phyloP scores from a whole-genome alignment of 1,140 invertebrate species.

The Acromyrmex charruanus region DNA sequence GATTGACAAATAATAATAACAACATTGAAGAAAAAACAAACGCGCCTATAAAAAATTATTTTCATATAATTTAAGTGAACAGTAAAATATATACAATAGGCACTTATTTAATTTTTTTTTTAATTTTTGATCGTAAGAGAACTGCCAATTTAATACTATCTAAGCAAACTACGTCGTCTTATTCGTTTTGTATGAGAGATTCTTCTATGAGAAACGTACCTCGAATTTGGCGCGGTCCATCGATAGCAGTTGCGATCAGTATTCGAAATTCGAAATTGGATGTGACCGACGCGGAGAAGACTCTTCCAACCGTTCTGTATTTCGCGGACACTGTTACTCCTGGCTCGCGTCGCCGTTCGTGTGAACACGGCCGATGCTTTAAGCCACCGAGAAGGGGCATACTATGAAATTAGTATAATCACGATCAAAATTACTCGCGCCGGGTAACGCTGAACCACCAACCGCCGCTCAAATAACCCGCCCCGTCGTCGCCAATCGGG shows the following conservation, averaged over 20 bases:
- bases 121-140: not conserved
- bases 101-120: not conserved
- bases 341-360: slow-evolving; percentile 68
- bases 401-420: slow-evolving; percentile 82
- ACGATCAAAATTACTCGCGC: slow-evolving; percentile 81
- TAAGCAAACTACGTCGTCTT: not conserved
- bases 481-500: slow-evolving; percentile 76
- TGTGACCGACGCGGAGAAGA: slow-evolving; percentile 3
- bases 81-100: not conserved
- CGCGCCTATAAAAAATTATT: not conserved
- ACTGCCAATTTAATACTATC: not conserved
- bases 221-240: slow-evolving; percentile 24
- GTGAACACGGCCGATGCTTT: slow-evolving; percentile 75
- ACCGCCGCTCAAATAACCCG: slow-evolving; percentile 81
- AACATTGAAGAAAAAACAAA: not conserved
- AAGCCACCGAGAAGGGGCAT: slow-evolving; percentile 76
- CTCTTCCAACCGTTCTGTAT: slow-evolving; percentile 64
- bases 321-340: slow-evolving; percentile 69
- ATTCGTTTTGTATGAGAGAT: not conserved
- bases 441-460: slow-evolving; percentile 77
- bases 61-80: not conserved
- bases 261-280: slow-evolving; percentile 28
- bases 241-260: not conserved
- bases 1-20: not conserved
- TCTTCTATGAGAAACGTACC: slow-evolving; percentile 25